Evolutionary conservation across 2,113 vertebrate genomes (phyloP), one percentile per base, ranked within the genome.

Genomic region (Hemichromis elongatus): DNA sequence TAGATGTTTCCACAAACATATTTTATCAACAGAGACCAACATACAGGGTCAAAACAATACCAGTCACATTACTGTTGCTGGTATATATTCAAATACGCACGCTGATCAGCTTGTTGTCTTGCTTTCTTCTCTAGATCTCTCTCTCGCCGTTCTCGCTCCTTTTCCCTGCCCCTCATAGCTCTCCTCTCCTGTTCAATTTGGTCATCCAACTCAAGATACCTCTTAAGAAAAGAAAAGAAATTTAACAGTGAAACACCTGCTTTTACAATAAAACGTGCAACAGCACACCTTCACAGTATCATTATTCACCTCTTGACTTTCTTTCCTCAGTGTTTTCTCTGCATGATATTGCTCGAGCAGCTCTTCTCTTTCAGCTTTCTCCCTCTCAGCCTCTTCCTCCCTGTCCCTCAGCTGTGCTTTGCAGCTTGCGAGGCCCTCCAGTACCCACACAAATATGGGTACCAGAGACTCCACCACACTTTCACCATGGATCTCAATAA

Each of bases 391-490:
- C 70, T 95, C 95, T 21, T 95, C 94, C 73, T 96, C 95, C 11
- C 86, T 73, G 56, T 96, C 95, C 52, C 95, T 95, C 83, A 97
- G 93, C 91, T 96, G 96, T 75, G 90, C 90, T 88, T 96, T 95
- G 88, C 90, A 95, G 91, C 88, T 92, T n/a, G 96, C 96, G 83
- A 97, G 91, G 2, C 94, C 95, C 85, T 97, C 96, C 90, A 97
- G 94, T 14, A 97, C 93, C 96, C 96, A 97, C 70, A 97, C 96
- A 50, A 97, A 94, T 75, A 95, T 95, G 77, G 96, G 96, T 2
- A 97, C 94, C 92, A 97, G 91, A 0, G 96, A 95, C 91, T 96
- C 96, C 90, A 97, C 96, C 86, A 95, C 96, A 7, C 91, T 91
- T 37, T 96, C 93, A 3, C 96, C 96, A 78, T 97, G 95, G 53